Base-by-base conservation (phyloP, 1,140 invertebrate species). In the Hyles vespertilio region DNA sequence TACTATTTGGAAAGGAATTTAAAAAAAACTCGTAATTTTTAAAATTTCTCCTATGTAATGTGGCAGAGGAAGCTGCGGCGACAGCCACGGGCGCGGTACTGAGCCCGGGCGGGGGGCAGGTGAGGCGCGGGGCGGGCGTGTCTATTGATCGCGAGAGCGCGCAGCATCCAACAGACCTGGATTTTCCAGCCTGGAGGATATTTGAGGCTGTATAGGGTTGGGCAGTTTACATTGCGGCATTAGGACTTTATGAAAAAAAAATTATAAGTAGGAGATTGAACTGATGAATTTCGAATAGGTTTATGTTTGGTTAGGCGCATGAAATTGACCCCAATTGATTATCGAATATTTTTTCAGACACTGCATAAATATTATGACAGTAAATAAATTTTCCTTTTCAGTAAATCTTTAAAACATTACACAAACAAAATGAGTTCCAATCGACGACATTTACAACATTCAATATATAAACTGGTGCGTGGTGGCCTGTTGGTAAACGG, bases 71-170 rank as follows among this genome's bases (percentile, higher is more conserved):
- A 61, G 73, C 48, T 65, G 55, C 61, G 58, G 54, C 46, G 12
- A 51, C 67, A 62, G 63, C 65, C 65, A 57, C 72, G 67, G 59
- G 68, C 70, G 65, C 74, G 71, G 71, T 61, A 81, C 78, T 83
- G 75, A 67, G 63, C 74, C 70, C 67, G 75, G 72, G 59, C 58
- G 64, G 73, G 66, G 50, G 62, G 56, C 53, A 60, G 59, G 63
- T 63, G 56, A 58, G 10, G 58, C n/a, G 44, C 22, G 60, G 53
- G 34, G 22, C 54, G 64, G 65, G 59, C 54, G 52, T 61, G 63
- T 69, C 61, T 75, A 83, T 83, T 64, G 80, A 81, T 78, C 73
- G 67, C 48, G 54, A 56, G 51, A 61, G 34, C 69, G 77, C 78
- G 77, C 76, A 77, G 74, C 69, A 75, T 79, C 80, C 69, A 46